Evolutionary conservation across 2,888 invertebrate genomes (phyloP).

Genomic region (Athalia circularis): DNA sequence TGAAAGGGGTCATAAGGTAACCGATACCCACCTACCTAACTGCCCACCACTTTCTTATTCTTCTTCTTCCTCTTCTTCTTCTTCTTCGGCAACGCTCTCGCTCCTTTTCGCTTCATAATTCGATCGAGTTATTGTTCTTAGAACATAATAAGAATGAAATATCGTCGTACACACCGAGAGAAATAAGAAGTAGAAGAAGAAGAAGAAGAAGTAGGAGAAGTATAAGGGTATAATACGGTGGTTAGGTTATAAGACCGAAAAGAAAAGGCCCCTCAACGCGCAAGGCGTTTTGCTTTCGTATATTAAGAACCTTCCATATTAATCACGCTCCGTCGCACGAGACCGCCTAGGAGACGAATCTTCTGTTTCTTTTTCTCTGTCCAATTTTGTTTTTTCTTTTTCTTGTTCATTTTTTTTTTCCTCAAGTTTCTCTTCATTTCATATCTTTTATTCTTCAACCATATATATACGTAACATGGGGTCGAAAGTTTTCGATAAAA

Average conservation of each 20-base stretch:
- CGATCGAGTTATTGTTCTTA: conserved; percentile 57
- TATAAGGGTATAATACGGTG: too few species aligned
- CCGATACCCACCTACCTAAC: conserved; percentile 57
- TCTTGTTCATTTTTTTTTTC: too few species aligned
- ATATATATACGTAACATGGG: too few species aligned
- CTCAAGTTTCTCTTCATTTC: too few species aligned
- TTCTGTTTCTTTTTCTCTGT: background rate
- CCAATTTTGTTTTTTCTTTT: background rate
- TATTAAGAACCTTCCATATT: conserved; percentile 42
- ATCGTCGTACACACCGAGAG: conserved; percentile 47
- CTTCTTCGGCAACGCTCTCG: too few species aligned
- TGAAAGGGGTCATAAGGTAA: conserved; percentile 63
- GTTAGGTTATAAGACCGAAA: background rate
- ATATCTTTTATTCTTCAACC: too few species aligned
- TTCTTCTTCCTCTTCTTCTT: too few species aligned
- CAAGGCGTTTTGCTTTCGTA: conserved; percentile 45
- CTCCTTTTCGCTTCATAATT: conserved; percentile 26
- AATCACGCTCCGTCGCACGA: conserved; percentile 44
- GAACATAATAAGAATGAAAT: conserved; percentile 59
- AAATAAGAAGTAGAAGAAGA: background rate
- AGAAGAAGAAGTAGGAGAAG: conserved; percentile 9
- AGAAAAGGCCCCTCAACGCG: conserved; percentile 27
- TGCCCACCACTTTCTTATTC: too few species aligned
- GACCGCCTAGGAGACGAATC: conserved; percentile 31
- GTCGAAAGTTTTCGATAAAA: too few species aligned